Base-by-base conservation (phyloP, 2,888 invertebrate species). In the Cosmia trapezina region DNA sequence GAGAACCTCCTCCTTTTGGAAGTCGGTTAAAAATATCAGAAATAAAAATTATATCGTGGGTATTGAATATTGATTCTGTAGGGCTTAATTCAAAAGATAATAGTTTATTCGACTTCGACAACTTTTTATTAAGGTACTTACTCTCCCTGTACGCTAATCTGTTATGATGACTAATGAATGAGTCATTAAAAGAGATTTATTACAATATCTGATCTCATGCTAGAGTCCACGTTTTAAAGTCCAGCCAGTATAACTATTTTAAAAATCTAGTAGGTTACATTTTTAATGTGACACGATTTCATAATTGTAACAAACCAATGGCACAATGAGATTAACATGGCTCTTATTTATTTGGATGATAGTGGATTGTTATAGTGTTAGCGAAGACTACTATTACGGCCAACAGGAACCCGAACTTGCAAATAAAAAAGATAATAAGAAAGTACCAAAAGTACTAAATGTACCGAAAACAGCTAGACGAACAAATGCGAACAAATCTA, bases 351-450 rank as follows among this genome's bases (percentile, higher is more conserved):
- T 68, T 59, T 69, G 80, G 47, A 47, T 84, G 5, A 78, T 87
- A 70, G 28, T 62, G 41, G 49, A 73, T 45, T 86, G 84, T 79
- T 65, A 76, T 65, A 63, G 82, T 68, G 81, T 92, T 22, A 85
- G 89, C 73, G 76, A 87, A 56, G 92, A 92, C 73, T 93, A 93
- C 84, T 90, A 89, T 64, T 64, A 70, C 56, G 83, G 73, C 51
- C 71, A 67, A 66, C 75, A 80, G 43, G 73, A 83, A 61, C 53
- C 68, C 41, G 76, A 74, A 11, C 19, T 9, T 22, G 56, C 70
- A 67, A 69, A 72, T 49, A 57, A 49, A 53, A 71, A 62, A 51
- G 19, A 53, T 28, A 70, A 69, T 60, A 47, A 5, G 12, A 47
- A 66, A 51, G 12, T 56, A 41, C 12, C 51, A 19, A 51, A 63